These are phyloP conservation scores for Platyrinchus mystaceus DNA, from an alignment of 2,797 vertebrate genomes.

Conservation along the genomic window DNA sequence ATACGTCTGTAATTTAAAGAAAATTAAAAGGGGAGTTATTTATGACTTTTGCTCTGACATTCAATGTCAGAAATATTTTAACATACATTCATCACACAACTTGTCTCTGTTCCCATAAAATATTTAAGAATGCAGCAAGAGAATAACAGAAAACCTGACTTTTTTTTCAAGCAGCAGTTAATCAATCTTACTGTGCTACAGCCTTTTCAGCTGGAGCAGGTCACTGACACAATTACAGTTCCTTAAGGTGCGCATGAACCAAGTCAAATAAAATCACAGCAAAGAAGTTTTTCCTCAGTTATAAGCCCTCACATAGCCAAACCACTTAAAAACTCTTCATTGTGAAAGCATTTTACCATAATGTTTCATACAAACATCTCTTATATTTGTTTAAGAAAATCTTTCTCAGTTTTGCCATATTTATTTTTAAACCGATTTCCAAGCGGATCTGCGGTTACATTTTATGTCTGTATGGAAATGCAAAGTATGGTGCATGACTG, in stretches of 20 bases:
- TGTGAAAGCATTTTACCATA: not conserved
- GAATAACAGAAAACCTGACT: constrained; percentile 48
- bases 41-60: constrained; percentile 60
- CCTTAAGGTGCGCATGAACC: constrained; percentile 46
- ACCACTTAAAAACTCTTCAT: not conserved
- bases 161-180: constrained; percentile 44
- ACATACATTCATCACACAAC: constrained; percentile 47
- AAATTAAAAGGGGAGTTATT: constrained; percentile 68
- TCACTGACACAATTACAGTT: constrained; percentile 59
- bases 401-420: constrained; percentile 7
- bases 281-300: constrained; percentile 16
- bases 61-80: constrained; percentile 65
- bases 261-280: constrained; percentile 64
- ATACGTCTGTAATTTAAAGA: constrained; percentile 68
- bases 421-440: constrained; percentile 13
- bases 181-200: constrained; percentile 35
- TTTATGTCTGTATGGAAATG: constrained; percentile 56
- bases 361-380: not conserved
- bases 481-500: constrained; percentile 39
- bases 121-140: constrained; percentile 58
- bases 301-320: not conserved
- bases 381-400: constrained; percentile 21
- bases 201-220: constrained; percentile 63
- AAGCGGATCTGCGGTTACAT: not conserved
- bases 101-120: constrained; percentile 46